Base-by-base conservation (phyloP, 2,888 invertebrate genomes). In the Philaethria dido region DNA sequence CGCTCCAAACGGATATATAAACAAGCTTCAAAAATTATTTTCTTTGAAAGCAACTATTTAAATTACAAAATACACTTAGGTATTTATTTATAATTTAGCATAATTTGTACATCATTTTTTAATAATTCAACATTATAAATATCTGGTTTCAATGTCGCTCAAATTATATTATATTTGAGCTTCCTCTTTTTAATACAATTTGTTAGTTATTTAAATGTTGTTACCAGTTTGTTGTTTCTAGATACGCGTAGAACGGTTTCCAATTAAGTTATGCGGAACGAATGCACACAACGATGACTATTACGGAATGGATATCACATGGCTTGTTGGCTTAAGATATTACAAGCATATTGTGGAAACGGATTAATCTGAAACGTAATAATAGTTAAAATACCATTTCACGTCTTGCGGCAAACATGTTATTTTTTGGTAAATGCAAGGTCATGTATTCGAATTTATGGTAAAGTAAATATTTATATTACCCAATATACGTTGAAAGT, bases 251-350 rank as follows among this genome's bases (percentile, higher is more conserved):
- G 66, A 69, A 73, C 72, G 71, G 79, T 91, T 91, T 91, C 90
- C 85, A 88, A 85, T 90, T 77, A 86, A 91, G 89, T 89, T 85
- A 91, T 90, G 91, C 91, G 90, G 90, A 91, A 91, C 91, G 89
- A 73, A 75, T 74, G 72, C 69, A 63, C 65, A 64, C 65, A 80
- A 77, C 66, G 83, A 80, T 74, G 80, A 83, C 78, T 78, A 83
- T 85, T 81, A 84, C 79, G 79, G 76, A 75, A 68, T 72, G 66
- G 62, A 60, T 66, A 66, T 64, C 63, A 63, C 20, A 63, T 64
- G 48, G 48, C 57, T 69, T 64, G 48, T 66, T 61, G 36, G 33
- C 8, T 47, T n/a, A 60, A 47, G 33, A 29, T 42, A 42, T 39
- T 22, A 39, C 57, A 42, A 57, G 52, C 52, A 16, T 57, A 25